Conservation (phyloP, 2,888 invertebrate genomes). For the Argyresthia goedartella region DNA sequence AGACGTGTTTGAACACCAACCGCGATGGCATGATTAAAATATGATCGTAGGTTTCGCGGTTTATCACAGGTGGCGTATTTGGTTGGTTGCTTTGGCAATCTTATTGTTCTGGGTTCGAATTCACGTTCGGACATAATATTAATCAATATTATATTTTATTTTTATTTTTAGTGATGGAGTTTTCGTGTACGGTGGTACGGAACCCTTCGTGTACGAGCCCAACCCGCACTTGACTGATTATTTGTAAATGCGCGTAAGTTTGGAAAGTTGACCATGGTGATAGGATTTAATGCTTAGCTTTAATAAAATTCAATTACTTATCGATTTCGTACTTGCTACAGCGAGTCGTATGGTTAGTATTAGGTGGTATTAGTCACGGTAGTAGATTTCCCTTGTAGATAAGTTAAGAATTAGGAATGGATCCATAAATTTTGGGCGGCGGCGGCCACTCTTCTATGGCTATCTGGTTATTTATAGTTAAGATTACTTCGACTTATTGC, state of each 20-base stretch:
- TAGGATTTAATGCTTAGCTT: neutral
- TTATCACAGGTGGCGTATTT: too few species aligned
- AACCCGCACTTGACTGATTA: too few species aligned
- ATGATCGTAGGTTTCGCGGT: too few species aligned
- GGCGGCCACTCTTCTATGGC: constrained; percentile 7
- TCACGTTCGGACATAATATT: too few species aligned
- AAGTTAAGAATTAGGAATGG: constrained; percentile 16
- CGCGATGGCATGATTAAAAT: too few species aligned
- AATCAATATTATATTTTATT: too few species aligned
- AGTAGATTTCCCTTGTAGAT: constrained; percentile 13
- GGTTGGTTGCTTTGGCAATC: too few species aligned
- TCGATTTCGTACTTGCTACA: constrained; percentile 13
- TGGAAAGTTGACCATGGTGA: constrained; percentile 1
- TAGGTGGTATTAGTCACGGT: neutral
- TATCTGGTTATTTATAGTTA: constrained; percentile 36
- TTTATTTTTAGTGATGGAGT: too few species aligned
- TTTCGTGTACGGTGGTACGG: too few species aligned
- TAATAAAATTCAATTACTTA: constrained; percentile 5
- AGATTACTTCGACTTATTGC: constrained; percentile 27
- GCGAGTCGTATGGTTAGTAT: constrained; percentile 7
- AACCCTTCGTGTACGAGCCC: too few species aligned
- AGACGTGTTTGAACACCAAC: too few species aligned
- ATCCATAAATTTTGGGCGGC: constrained; percentile 28
- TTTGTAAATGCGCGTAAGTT: neutral
- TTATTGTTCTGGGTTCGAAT: too few species aligned